Percentiles rank a stretch among this genome's conserved stretches.
phyloP scores from a whole-genome alignment of 2,113 vertebrate genomes.

The Sceloporus tristichus region DNA sequence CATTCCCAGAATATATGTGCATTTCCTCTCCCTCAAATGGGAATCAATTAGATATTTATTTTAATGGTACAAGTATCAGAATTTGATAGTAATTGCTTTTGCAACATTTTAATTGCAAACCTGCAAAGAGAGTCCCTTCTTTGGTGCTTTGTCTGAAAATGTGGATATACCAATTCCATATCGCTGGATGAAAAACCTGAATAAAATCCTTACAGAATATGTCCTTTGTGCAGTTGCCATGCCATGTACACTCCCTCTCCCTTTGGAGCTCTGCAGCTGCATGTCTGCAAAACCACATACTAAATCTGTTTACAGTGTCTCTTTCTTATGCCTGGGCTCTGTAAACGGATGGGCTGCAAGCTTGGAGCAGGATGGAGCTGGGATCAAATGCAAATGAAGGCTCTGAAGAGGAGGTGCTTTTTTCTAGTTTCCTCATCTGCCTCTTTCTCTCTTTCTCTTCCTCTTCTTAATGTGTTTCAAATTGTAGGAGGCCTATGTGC shows the following conservation, averaged over 20 bases:
- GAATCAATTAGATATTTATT: not conserved
- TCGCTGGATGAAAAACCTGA: conserved; percentile 25
- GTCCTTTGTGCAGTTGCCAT: not conserved
- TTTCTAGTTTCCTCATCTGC: conserved; percentile 59
- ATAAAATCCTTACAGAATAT: conserved; percentile 24
- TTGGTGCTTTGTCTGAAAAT: not conserved
- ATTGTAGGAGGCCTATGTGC: conserved; percentile 96
- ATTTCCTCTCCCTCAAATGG: not conserved
- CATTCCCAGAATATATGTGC: not conserved
- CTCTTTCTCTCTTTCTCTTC: not conserved
- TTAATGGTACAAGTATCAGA: not conserved
- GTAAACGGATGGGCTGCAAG: conserved; percentile 40
- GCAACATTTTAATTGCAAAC: not conserved
- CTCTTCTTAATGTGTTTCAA: conserved; percentile 55
- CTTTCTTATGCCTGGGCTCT: conserved; percentile 48
- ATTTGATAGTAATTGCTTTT: not conserved
- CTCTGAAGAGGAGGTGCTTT: conserved; percentile 30
- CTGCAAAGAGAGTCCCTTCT: not conserved
- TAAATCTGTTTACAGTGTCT: conserved; percentile 50
- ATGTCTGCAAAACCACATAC: conserved; percentile 28
- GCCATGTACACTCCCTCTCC: not conserved
- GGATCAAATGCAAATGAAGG: conserved; percentile 21
- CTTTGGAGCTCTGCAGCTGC: conserved; percentile 20
- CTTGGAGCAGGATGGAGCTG: conserved; percentile 1
- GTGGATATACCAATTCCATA: conserved; percentile 1